These are phyloP conservation scores for Stichodactyla helianthus DNA, from an alignment of 64 coral and sea anemone species.

Conservation along the genomic window DNA sequence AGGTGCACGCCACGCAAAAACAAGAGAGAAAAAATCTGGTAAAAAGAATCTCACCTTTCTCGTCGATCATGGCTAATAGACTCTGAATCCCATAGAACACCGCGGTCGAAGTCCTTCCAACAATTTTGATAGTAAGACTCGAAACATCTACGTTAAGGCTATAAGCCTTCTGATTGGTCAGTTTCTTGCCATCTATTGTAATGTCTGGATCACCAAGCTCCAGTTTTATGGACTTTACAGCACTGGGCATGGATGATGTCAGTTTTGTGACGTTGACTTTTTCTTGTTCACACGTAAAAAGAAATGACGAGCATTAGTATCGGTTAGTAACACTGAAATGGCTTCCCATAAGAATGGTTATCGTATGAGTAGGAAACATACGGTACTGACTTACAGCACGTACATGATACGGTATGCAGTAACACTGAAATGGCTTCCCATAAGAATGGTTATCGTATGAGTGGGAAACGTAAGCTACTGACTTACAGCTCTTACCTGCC, in stretches of 20 bases:
- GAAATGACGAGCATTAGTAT: neutral
- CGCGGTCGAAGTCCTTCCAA: slow-evolving; percentile 14
- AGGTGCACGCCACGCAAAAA: too few relatives aligned
- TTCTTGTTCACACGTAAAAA: slow-evolving; percentile 19
- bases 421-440: too few relatives aligned
- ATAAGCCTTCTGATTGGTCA: slow-evolving; percentile 42
- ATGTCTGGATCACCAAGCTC: slow-evolving; percentile 3
- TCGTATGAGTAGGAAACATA: too few relatives aligned
- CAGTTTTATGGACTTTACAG: slow-evolving; percentile 35
- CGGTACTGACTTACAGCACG: too few relatives aligned
- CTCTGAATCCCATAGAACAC: slow-evolving; percentile 66
- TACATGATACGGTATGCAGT: too few relatives aligned
- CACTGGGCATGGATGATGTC: slow-evolving; percentile 15
- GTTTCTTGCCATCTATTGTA: slow-evolving; percentile 22
- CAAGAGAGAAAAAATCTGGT: too few relatives aligned
- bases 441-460: too few relatives aligned
- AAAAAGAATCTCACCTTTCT: neutral
- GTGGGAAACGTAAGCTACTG: too few relatives aligned
- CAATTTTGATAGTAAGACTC: slow-evolving; percentile 31
- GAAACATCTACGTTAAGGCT: slow-evolving; percentile 39
- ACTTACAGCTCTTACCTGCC: neutral
- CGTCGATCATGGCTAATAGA: slow-evolving; percentile 35
- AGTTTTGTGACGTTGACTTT: neutral
- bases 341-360: too few relatives aligned
- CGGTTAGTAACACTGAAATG: neutral